Evolutionary conservation across 1,140 invertebrate genomes (phyloP).

Genomic region (Papilio polytes): DNA sequence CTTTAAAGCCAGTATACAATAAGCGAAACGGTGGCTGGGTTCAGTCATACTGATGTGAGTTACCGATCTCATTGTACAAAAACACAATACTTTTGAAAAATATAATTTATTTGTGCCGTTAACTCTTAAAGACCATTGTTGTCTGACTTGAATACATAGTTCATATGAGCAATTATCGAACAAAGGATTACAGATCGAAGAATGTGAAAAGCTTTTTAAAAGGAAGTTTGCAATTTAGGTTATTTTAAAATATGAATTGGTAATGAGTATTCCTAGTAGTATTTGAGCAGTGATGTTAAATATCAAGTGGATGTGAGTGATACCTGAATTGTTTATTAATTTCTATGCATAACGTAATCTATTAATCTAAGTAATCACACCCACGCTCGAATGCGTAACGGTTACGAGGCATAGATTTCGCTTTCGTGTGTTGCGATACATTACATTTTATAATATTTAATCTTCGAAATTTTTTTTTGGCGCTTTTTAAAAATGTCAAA

Average conservation of each 20-base stretch:
- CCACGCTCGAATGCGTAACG: slow-evolving; percentile 6
- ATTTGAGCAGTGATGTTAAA: neutral
- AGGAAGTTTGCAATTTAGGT: neutral
- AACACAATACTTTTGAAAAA: slow-evolving; percentile 4
- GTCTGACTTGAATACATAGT: neutral
- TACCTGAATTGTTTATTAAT: neutral
- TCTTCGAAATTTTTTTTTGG: neutral
- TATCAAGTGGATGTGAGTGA: neutral
- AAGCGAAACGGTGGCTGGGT: neutral
- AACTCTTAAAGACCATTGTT: neutral
- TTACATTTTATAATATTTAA: neutral
- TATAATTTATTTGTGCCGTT: slow-evolving; percentile 3
- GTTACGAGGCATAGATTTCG: slow-evolving; percentile 5
- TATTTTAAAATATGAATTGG: neutral
- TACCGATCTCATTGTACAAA: neutral
- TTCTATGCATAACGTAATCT: slow-evolving; percentile 5
- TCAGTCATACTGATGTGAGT: neutral
- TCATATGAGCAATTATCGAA: neutral
- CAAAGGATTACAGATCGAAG: slow-evolving; percentile 4
- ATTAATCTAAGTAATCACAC: neutral
- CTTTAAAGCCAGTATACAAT: slow-evolving; percentile 26
- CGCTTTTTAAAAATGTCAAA: neutral
- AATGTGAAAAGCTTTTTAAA: neutral
- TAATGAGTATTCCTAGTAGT: too few species aligned
- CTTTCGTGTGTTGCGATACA: slow-evolving; percentile 5